A percentile compares a stretch with the other conserved stretches of the same genome.
phyloP scores from a whole-genome alignment of 2,113 vertebrate genomes.

The Hemichromis elongatus region DNA sequence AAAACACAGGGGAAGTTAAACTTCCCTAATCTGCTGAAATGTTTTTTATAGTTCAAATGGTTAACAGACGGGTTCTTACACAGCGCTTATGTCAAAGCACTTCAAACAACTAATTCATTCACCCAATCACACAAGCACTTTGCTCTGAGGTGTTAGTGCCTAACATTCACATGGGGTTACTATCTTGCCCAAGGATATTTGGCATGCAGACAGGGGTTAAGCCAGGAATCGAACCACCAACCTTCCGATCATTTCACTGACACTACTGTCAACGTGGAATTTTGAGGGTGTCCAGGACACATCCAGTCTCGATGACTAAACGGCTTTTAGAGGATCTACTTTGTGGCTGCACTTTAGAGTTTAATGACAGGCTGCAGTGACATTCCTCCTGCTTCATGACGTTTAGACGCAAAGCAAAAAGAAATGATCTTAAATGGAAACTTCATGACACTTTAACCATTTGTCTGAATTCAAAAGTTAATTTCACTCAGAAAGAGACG shows the following conservation, averaged over 20 bases:
- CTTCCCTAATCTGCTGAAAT: neutral
- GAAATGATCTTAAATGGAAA: neutral
- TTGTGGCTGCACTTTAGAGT: neutral
- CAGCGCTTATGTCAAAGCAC: no score
- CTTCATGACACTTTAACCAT: neutral
- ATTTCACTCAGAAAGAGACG: neutral
- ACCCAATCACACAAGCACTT: no score
- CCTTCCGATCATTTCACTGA: no score
- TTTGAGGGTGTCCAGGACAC: neutral
- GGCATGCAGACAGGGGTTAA: no score
- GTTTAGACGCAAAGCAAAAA: neutral
- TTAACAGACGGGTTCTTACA: no score
- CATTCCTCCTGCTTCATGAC: neutral
- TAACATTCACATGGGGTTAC: no score
- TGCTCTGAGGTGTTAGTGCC: no score
- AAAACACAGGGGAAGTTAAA: neutral
- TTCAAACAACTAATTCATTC: no score
- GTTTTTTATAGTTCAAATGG: neutral
- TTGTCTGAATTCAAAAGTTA: rapidly evolving
- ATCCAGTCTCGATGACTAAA: neutral
- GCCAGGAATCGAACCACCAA: no score
- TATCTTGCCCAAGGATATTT: no score
- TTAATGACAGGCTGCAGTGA: neutral
- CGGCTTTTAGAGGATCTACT: neutral
- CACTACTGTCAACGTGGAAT: neutral